Evolutionary conservation across 1,140 invertebrate species (phyloP).

Genomic region (Bombus superbus): DNA sequence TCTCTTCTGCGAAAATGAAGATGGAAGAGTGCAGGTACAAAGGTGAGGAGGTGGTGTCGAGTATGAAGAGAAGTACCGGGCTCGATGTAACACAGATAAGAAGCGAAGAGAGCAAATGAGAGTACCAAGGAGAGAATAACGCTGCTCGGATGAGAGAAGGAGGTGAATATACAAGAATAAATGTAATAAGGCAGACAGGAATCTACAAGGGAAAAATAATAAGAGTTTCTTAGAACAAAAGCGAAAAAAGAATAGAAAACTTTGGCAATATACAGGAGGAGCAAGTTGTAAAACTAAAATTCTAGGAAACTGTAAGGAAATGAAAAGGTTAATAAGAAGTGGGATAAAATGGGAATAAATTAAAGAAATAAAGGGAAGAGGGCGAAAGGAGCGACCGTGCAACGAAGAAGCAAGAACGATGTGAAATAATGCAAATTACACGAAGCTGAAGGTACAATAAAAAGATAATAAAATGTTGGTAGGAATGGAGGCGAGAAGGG

Average conservation of each 20-base stretch:
- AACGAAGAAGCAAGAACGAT: background rate
- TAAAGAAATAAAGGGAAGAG: no score
- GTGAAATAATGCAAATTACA: background rate
- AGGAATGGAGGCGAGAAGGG: background rate
- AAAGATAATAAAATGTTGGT: background rate
- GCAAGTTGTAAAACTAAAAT: background rate
- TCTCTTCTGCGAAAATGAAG: constrained; percentile 30
- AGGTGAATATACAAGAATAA: background rate
- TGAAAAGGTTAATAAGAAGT: background rate
- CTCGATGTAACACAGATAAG: constrained; percentile 1
- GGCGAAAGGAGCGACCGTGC: no score
- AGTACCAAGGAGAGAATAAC: background rate
- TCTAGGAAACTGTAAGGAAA: background rate
- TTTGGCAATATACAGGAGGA: background rate
- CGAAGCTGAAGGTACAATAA: background rate
- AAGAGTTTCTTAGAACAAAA: background rate
- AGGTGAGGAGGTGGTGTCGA: no score
- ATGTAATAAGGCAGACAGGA: background rate
- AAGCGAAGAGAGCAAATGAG: no score
- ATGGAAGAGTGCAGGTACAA: constrained; percentile 1
- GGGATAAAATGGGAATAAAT: no score
- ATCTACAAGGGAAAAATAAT: background rate
- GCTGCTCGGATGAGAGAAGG: background rate
- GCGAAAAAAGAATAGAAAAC: background rate
- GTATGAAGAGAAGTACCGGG: background rate